Conservation (phyloP, 2,888 invertebrate genomes). For the Polia nebulosa region DNA sequence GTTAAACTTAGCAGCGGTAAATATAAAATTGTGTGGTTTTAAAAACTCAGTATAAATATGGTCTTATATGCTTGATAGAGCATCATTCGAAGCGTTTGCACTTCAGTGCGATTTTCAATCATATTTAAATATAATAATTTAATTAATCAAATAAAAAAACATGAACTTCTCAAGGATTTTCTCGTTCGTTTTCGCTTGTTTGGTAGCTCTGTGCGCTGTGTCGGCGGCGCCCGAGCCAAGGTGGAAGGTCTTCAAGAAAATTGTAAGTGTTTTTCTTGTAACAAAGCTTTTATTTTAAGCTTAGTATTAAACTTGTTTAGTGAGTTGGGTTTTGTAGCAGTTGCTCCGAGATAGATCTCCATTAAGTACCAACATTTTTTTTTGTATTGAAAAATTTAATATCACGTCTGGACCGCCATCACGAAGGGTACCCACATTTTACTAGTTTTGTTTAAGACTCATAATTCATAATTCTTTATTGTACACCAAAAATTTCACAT, state of each 20-base stretch:
- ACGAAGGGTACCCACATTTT: too few relatives aligned
- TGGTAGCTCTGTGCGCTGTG: conserved; percentile 61
- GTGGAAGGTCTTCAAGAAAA: conserved; percentile 76
- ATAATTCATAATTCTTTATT: too few relatives aligned
- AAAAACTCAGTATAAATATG: conserved; percentile 49
- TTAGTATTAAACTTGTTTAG: too few relatives aligned
- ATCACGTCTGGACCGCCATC: too few relatives aligned
- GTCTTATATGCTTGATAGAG: conserved; percentile 27
- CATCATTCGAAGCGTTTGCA: conserved; percentile 52
- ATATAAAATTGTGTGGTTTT: conserved; percentile 31
- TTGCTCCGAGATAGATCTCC: too few relatives aligned
- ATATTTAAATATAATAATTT: neutral
- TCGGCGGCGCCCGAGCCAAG: conserved; percentile 71
- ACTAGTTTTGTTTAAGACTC: too few relatives aligned
- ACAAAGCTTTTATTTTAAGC: too few relatives aligned
- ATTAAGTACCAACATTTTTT: too few relatives aligned
- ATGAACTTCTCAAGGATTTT: conserved; percentile 73
- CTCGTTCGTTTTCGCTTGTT: conserved; percentile 65
- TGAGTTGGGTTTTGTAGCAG: too few relatives aligned
- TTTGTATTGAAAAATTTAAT: too few relatives aligned
- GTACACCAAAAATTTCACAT: too few relatives aligned
- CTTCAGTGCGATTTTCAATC: conserved; percentile 13
- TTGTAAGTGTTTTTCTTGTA: conserved; percentile 68
- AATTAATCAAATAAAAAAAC: conserved; percentile 46
- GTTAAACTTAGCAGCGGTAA: conserved; percentile 9